Conservation (phyloP, 2,888 invertebrate species). For the Branchipolynoe longqiensis region DNA sequence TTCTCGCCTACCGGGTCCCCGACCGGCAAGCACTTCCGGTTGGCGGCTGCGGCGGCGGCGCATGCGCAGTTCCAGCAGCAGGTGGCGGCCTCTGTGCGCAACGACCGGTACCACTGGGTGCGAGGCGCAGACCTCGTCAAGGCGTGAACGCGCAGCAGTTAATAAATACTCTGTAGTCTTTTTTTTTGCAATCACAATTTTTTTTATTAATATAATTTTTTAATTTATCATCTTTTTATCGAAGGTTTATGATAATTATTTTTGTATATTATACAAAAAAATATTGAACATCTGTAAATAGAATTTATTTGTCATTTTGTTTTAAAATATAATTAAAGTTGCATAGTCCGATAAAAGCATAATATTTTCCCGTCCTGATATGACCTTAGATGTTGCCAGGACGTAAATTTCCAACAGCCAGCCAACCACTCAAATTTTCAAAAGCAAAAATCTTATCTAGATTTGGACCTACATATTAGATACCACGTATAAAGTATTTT, state of each 20-base stretch:
- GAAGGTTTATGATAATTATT: neutral
- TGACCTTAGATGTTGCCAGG: no score
- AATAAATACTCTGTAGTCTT: neutral
- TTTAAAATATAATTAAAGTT: no score
- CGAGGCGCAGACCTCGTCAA: conserved; percentile 60
- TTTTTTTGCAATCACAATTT: neutral
- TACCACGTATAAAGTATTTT: no score
- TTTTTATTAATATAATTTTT: no score
- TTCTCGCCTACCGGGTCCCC: neutral
- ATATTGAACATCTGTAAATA: neutral
- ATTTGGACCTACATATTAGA: no score
- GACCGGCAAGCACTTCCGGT: neutral
- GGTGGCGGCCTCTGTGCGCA: neutral
- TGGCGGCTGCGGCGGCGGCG: neutral
- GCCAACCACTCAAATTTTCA: no score
- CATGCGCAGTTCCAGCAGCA: conserved; percentile 48
- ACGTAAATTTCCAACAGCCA: no score
- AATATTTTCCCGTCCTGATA: no score
- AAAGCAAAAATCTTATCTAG: no score
- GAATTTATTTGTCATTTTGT: no score
- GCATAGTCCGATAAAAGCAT: no score
- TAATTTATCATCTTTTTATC: neutral
- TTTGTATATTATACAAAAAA: neutral
- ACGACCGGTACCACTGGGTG: conserved; percentile 60
- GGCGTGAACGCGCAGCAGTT: conserved; percentile 40